phyloP scores from a whole-genome alignment of 2,888 invertebrate species.

The Lepas anatifera region DNA sequence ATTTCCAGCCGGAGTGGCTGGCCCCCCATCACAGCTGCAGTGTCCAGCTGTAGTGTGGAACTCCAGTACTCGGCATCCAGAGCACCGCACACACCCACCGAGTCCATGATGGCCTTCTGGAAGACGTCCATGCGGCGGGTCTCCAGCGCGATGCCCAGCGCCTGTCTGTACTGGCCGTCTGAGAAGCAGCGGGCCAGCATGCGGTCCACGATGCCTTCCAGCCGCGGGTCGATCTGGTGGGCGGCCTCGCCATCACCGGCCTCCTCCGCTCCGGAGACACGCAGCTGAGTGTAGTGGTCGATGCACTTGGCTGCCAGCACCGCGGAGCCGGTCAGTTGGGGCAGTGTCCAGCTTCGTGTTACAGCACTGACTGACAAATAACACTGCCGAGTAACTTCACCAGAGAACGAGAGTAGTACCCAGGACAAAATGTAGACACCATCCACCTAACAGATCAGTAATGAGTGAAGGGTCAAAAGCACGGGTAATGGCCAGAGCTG shows the following conservation, averaged over 20 bases:
- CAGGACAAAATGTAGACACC: too few species aligned
- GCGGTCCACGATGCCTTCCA: slow-evolving; percentile 88
- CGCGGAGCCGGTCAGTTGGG: background rate
- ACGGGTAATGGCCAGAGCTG: too few species aligned
- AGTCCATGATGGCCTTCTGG: slow-evolving; percentile 76
- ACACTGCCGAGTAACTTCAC: too few species aligned
- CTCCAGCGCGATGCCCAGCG: slow-evolving; percentile 90
- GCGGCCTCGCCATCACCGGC: slow-evolving; percentile 50
- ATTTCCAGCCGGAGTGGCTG: too few species aligned
- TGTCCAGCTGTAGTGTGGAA: too few species aligned
- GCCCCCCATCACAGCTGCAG: too few species aligned
- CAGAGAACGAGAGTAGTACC: too few species aligned
- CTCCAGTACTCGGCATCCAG: too few species aligned
- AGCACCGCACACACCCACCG: slow-evolving; percentile 36
- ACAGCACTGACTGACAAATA: too few species aligned
- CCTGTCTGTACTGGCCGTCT: slow-evolving; percentile 89
- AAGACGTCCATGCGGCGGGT: slow-evolving; percentile 96
- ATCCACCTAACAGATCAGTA: too few species aligned
- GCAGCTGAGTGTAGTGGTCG: slow-evolving; percentile 85
- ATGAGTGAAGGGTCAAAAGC: too few species aligned
- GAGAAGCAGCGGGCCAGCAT: slow-evolving; percentile 95
- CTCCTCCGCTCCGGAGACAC: slow-evolving; percentile 54
- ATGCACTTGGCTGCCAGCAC: slow-evolving; percentile 71
- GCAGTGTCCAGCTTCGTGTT: too few species aligned
- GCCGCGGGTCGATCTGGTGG: slow-evolving; percentile 54